Evolutionary conservation across 2,113 vertebrate genomes (phyloP), one percentile per base, ranked within the genome.

Genomic region (Lampris incognitus): DNA sequence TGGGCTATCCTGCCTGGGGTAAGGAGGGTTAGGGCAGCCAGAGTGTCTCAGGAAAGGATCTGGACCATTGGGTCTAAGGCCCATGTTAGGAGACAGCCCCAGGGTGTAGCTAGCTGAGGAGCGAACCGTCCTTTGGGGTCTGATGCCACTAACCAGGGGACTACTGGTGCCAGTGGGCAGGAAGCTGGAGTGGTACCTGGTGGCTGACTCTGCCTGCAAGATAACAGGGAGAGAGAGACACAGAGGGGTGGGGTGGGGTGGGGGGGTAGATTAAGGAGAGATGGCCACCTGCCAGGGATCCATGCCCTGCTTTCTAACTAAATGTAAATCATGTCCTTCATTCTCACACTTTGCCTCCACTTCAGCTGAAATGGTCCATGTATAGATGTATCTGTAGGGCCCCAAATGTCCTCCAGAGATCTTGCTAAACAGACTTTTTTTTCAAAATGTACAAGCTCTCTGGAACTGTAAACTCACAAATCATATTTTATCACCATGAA

Each of bases 41-140:
- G 93, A 93, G 72, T 93, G 92, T 76, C 92, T 92, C 59, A 94
- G 86, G 42, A 92, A 94, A 44, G 91, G 85, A 8, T 95, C 94
- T 0, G 93, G 93, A 1, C 88, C 92, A 5, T 81, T 83, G 7
- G 91, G 92, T 10, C 93, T 89, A 54, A 92, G 84, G 59, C 93
- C 91, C 66, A 95, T 94, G 80, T 93, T 94, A 11, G 94, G 94
- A 49, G 94, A 95, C 54, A 95, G 82, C 10, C 94, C 94, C 41
- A 94, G 83, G 59, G 94, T 95, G 85, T 95, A 95, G 84, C 94
- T 95, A 24, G 94, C 94, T 2, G 94, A 94, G 54, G 94, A 94
- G 24, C 92, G 91, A 36, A 95, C 93, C 0, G 92, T 76, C 56
- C 89, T 76, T 70, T 95, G 94, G 11, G 92, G 91, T 75, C 91